Evolutionary conservation across 1,140 invertebrate species (phyloP).

Genomic region (Drosophila ironensis): DNA sequence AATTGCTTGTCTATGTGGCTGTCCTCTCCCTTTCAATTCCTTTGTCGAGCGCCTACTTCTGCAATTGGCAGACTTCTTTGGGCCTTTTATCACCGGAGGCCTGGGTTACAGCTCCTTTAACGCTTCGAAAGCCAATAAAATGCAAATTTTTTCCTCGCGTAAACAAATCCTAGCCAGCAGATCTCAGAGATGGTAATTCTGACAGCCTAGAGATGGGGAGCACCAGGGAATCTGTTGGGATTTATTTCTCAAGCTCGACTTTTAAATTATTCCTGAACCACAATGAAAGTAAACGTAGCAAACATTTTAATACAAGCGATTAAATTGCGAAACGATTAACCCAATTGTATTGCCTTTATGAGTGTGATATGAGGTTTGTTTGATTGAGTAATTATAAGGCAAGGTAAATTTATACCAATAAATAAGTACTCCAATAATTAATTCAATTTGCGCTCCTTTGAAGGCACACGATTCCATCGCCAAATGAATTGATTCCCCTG

Average conservation of each 20-base stretch:
- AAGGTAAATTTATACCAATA: no score
- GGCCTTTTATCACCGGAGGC: constrained; percentile 16
- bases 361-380: no score
- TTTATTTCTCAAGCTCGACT: background rate
- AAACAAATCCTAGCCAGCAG: constrained; percentile 43
- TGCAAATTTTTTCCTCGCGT: constrained; percentile 68
- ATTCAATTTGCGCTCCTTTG: background rate
- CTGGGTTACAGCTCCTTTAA: constrained; percentile 23
- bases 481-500: background rate
- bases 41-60: background rate
- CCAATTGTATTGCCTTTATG: no score
- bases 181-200: constrained; percentile 20
- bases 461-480: background rate
- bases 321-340: no score
- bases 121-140: constrained; percentile 62
- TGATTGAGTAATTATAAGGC: no score
- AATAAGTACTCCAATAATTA: background rate
- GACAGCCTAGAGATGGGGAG: background rate
- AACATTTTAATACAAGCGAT: no score
- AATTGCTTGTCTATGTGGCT: constrained; percentile 39
- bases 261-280: background rate
- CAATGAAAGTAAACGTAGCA: no score
- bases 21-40: background rate
- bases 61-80: constrained; percentile 4
- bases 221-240: no score